Evolutionary conservation across 2,113 vertebrate genomes (phyloP).

Genomic region (Apteryx owenii): DNA sequence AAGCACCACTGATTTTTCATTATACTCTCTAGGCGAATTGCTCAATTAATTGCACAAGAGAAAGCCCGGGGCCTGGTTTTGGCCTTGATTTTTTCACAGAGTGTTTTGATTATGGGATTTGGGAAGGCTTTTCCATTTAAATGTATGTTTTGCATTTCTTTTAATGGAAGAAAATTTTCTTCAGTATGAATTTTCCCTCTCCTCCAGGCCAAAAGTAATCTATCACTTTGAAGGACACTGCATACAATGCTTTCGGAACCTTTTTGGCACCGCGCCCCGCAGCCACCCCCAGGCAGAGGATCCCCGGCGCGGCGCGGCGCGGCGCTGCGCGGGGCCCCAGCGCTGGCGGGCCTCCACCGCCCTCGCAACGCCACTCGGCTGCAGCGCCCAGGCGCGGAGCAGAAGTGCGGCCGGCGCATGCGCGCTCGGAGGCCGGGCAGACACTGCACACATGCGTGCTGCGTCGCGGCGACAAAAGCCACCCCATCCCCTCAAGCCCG

Average conservation of each 20-base stretch:
- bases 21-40: background rate
- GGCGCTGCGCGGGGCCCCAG: no score
- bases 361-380: no score
- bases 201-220: background rate
- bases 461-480: no score
- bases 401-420: background rate
- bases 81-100: background rate
- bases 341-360: no score
- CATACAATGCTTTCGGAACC: background rate
- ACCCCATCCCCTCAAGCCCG: no score
- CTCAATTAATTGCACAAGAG: background rate
- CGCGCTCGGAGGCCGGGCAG: background rate
- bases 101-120: background rate
- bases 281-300: no score
- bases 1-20: background rate
- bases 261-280: background rate
- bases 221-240: background rate
- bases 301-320: background rate
- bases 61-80: background rate
- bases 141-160: fast-evolving
- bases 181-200: no score
- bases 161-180: background rate
- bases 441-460: no score
- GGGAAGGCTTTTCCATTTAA: background rate
- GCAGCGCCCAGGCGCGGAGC: no score